Evolutionary conservation across 1,140 invertebrate genomes (phyloP).

Genomic region (Potamilus streckersoni): DNA sequence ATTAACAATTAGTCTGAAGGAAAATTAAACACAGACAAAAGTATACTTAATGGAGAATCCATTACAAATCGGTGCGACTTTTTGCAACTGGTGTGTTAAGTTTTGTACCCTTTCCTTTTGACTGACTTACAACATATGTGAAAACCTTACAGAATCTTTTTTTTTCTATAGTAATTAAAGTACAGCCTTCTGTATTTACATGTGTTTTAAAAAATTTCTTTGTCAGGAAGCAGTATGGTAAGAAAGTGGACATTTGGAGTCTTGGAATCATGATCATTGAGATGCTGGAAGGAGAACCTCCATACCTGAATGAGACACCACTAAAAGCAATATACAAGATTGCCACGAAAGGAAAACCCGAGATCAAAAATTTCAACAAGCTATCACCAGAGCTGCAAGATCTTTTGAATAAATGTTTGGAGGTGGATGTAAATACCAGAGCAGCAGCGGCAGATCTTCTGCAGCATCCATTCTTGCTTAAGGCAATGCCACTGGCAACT

Average conservation of each 20-base stretch:
- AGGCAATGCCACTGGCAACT: conserved; percentile 91
- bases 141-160: background rate
- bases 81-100: background rate
- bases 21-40: no score
- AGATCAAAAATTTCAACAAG: conserved; percentile 91
- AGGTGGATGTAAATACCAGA: conserved; percentile 95
- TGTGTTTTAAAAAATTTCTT: conserved; percentile 5
- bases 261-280: conserved; percentile 69
- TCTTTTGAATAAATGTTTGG: conserved; percentile 96
- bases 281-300: conserved; percentile 69
- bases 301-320: conserved; percentile 67
- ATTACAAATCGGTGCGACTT: background rate
- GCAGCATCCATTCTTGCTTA: conserved; percentile 95
- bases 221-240: conserved; percentile 68
- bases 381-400: conserved; percentile 93
- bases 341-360: conserved; percentile 66
- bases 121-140: background rate
- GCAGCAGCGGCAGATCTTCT: conserved; percentile 88
- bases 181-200: background rate
- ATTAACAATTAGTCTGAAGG: no score
- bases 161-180: background rate
- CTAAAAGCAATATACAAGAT: conserved; percentile 83
- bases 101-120: no score
- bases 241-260: conserved; percentile 68
- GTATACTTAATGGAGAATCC: no score